Evolutionary conservation across 2,888 invertebrate species (phyloP), one percentile per base, ranked within the genome.

Genomic region (Exephanes ischioxanthus): DNA sequence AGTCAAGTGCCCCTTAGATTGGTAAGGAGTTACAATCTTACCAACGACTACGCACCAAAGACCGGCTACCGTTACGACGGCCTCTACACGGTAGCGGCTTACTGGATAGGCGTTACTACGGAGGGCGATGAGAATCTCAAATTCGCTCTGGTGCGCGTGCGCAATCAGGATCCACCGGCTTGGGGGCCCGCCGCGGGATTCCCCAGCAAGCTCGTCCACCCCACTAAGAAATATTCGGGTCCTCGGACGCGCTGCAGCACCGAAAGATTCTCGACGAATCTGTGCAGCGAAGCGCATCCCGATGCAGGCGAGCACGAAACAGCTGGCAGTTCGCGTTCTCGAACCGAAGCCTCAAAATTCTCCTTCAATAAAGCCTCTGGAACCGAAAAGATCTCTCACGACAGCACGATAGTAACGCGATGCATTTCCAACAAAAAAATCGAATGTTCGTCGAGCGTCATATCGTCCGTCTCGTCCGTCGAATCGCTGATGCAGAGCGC

Each of bases 11-110:
- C 94, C 2, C 61, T 94, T n/a, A 87, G 94, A 53, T 83, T 94
- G 41, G 89, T 94, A 2, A 90, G 94, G 73, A 91, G 93, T 73
- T 93, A 91, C 80, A 92, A 91, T 88, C 84, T 93, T 1, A 87
- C 90, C 3, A 92, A 93, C 55, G 85, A 89, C 41, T 93, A 90
- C 72, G 93, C 94, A 1, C 94, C 94, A 9, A 92, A 92, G 87
- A 93, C 93, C 1, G 94, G 94, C 6, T 92, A 92, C 11, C 90
- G 94, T 14, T 94, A 94, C 48, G 94, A 94, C 66, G 93, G 94
- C 7, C 87, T 94, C 5, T 94, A 93, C 53, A 78, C 89, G 0
- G 91, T 94, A 3, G 86, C 89, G 7, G 87, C 90, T 9, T 89
- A 89, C 22, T 94, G 94, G 94, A 91, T 93, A 19, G 92, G 92